Base-by-base conservation (phyloP, 2,888 invertebrate genomes). In the Rhingia rostrata region DNA sequence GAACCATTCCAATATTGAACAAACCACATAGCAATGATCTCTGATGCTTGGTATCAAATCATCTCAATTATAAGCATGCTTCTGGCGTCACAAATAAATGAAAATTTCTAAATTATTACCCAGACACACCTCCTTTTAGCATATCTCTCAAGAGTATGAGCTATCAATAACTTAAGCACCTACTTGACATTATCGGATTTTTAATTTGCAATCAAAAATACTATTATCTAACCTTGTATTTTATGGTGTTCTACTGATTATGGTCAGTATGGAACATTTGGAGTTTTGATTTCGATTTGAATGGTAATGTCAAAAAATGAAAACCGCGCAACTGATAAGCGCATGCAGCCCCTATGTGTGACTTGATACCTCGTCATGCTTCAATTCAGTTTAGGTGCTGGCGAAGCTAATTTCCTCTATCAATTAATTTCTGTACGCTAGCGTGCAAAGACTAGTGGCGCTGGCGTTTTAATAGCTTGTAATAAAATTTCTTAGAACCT, bases 311-410 rank as follows among this genome's bases (percentile, higher is more conserved):
- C 14, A 12, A 37, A 39, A 61, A 39, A 12, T 12, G 4, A 49
- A n/a, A 37, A 66, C 41, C n/a, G n/a, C 22, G 6, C 43, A 49
- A 35, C 45, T 64, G 75, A 75, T 81, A 75, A 64, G 75, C 14
- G 14, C 9, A 32, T 10, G 41, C 14, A 41, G 22, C 41, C 51
- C 69, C 56, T 30, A 45, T 39, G 63, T 32, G 12, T 4, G 39
- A 12, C 32, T 30, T 9, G 32, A 45, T 53, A 37, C 12, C 14
- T n/a, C 60, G 60, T 33, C 53, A 49, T 10, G 61, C 47, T 64
- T 43, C 7, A 49, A 54, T 10, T 39, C 9, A 14, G 22, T 49
- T 43, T 47, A 49, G 39, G 32, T 33, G 39, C 32, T 51, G 41
- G 32, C 39, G 32, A 22, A n/a, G 10, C n/a, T 22, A 4, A n/a